A percentile compares a stretch with the other conserved stretches of the same genome.
These are phyloP conservation scores for Morone chrysops DNA, from an alignment of 2,113 vertebrate genomes.

Conservation along the genomic window DNA sequence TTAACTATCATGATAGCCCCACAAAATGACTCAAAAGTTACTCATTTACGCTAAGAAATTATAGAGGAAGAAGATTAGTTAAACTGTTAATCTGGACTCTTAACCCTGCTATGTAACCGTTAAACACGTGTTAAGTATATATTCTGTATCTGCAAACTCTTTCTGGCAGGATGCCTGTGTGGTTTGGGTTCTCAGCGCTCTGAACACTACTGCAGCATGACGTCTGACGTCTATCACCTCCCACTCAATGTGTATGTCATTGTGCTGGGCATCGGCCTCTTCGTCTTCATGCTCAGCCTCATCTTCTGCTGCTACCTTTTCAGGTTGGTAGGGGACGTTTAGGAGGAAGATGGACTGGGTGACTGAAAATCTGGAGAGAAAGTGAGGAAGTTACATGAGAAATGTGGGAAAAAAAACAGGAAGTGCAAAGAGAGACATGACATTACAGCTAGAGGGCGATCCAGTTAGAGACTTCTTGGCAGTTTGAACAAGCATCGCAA, in stretches of 20 bases:
- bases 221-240: slow-evolving; percentile 85
- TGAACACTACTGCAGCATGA: slow-evolving; percentile 85
- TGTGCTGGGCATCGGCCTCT: slow-evolving; percentile 87
- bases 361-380: neutral
- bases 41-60: neutral
- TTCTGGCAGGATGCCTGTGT: slow-evolving; percentile 82
- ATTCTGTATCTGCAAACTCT: slow-evolving; percentile 39
- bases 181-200: slow-evolving; percentile 82
- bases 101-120: neutral
- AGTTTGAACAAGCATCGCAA: slow-evolving; percentile 14
- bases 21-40: neutral
- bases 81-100: neutral
- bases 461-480: neutral
- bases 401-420: neutral
- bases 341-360: neutral
- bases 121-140: neutral
- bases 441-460: neutral
- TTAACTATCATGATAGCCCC: neutral
- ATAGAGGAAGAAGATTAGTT: neutral
- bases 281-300: slow-evolving; percentile 88
- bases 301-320: slow-evolving; percentile 90
- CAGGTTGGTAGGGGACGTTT: slow-evolving; percentile 74
- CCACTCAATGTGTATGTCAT: slow-evolving; percentile 88
- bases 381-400: neutral
- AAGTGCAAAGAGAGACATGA: neutral